Evolutionary conservation across 2,888 invertebrate species (phyloP), one percentile per base, ranked within the genome.

Genomic region (Limnephilus lunatus): DNA sequence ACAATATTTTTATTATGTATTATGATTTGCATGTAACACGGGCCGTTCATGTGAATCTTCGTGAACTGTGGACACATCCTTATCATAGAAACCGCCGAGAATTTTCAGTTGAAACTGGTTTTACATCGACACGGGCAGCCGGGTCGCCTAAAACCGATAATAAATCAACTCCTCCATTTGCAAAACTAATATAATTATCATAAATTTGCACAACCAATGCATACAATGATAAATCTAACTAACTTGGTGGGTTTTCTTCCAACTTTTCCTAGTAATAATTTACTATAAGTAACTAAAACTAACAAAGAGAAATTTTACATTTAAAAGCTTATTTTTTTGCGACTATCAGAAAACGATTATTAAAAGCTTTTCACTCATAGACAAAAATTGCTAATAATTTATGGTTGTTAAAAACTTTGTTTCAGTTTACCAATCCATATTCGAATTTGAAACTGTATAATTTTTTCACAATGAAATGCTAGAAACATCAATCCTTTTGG

Each of bases 61-160:
- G n/a, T 86, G 44, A 48, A 44, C 86, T 86, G 44, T 11, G 48
- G 86, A 86, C 86, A 19, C 2, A 25, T n/a, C 3, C 44, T n/a
- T n/a, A 86, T 30, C 44, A 9, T n/a, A 48, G 14, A 48, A 86
- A 68, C 68, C 25, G 9, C 68, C 9, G 25, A 48, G 30, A 86
- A 7, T 30, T 86, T 86, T 44, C 86, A 86, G 86, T 86, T 86
- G 14, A n/a, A 44, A 86, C 86, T 15, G 44, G 86, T 44, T 86
- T 9, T 44, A 31, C 86, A 48, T n/a, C 14, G 25, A 35, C 83
- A 83, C 48, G n/a, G n/a, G 39, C 44, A 39, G 86, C 2, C 86
- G 86, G 86, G 86, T 86, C 48, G 86, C 86, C 39, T 68, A 30
- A 48, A 39, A 44, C 39, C 12, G 44, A 86, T 86, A 86, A 86